Evolutionary conservation across 2,113 vertebrate species (phyloP).

Genomic region (Oreotrochilus melanogaster): DNA sequence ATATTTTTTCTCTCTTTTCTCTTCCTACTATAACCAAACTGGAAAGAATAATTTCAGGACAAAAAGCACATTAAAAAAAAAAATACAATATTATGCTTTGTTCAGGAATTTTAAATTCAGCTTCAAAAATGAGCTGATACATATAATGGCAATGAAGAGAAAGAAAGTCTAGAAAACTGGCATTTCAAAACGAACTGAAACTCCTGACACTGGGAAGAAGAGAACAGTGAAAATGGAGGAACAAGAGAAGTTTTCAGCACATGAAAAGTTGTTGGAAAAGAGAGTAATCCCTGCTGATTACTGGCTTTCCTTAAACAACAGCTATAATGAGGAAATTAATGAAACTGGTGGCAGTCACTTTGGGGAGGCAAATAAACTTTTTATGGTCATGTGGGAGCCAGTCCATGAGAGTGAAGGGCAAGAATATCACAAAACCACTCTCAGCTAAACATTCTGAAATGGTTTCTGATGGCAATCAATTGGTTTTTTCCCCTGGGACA

Average conservation of each 20-base stretch:
- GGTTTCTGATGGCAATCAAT: neutral
- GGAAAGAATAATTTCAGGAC: neutral
- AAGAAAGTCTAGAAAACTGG: neutral
- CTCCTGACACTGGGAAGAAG: neutral
- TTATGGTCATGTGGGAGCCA: neutral
- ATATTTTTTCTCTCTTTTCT: neutral
- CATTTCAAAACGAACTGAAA: neutral
- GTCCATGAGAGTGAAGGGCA: neutral
- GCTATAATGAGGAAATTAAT: conserved; percentile 7
- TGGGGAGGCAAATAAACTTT: neutral
- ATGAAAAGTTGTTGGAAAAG: neutral
- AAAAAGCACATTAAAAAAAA: neutral
- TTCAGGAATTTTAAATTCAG: neutral
- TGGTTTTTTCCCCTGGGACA: neutral
- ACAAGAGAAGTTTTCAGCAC: neutral
- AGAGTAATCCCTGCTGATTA: neutral
- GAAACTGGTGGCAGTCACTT: neutral
- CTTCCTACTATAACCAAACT: neutral
- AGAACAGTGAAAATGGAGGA: neutral
- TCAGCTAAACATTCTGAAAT: neutral
- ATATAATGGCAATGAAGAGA: neutral
- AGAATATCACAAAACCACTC: neutral
- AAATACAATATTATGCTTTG: neutral
- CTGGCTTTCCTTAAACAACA: conserved; percentile 31
- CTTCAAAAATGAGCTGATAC: neutral